phyloP scores from a whole-genome alignment of 2,888 invertebrate species.

The Agrotis ipsilon region DNA sequence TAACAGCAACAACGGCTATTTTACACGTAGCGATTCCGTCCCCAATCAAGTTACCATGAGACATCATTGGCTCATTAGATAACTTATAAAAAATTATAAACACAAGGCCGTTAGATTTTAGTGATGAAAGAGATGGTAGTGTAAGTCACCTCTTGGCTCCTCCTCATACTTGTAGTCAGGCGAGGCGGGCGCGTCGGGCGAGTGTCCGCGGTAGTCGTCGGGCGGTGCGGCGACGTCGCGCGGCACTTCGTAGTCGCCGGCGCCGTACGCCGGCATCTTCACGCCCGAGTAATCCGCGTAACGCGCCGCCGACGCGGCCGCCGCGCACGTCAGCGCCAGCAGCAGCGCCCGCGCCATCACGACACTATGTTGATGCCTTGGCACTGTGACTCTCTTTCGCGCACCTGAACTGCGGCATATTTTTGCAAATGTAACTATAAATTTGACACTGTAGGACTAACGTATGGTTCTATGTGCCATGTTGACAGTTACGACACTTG shows the following conservation, averaged over 20 bases:
- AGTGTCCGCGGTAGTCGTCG: conserved; percentile 78
- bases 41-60: background rate
- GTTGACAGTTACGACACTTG: conserved; percentile 44
- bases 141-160: conserved; percentile 66
- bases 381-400: conserved; percentile 52
- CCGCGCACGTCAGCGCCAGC: conserved; percentile 69
- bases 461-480: conserved; percentile 45
- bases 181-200: conserved; percentile 77
- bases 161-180: conserved; percentile 83
- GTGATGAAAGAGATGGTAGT: background rate
- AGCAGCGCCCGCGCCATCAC: conserved; percentile 59
- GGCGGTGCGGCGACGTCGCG: conserved; percentile 60
- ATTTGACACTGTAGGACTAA: conserved; percentile 80
- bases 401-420: conserved; percentile 76
- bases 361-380: conserved; percentile 52
- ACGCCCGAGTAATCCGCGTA: conserved; percentile 80
- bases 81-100: too few species aligned
- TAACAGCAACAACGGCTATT: background rate
- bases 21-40: background rate
- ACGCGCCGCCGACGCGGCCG: conserved; percentile 67
- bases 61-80: background rate
- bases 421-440: conserved; percentile 79
- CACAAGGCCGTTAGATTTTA: background rate
- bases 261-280: conserved; percentile 82
- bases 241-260: conserved; percentile 72